Evolutionary conservation across 1,140 invertebrate species (phyloP), one percentile per base, ranked within the genome.

Genomic region (Drosophila melanica): DNA sequence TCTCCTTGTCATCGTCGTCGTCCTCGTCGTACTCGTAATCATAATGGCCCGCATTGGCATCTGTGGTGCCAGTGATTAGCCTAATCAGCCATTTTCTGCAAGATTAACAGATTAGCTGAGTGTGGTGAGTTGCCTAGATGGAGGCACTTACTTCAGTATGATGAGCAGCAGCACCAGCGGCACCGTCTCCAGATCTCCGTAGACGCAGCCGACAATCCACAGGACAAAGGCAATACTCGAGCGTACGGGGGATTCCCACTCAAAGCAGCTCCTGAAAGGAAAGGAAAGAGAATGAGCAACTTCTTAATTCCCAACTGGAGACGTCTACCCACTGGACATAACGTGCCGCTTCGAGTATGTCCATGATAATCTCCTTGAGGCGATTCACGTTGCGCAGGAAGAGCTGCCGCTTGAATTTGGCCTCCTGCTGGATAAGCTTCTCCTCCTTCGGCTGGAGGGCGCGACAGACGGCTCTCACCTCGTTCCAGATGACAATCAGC

Each of bases 371-470:
- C 35, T 95, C 95, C 92, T 98, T 98, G 14, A 99, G 94, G 64
- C 98, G 94, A 92, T 98, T 96, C 1, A 99, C 98, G 92, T 99
- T 99, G 23, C 96, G 94, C 39, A 99, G 95, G 91, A 99, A 99
- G 47, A 98, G 94, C 90, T 98, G 96, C 66, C 98, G 93, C 92
- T 99, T 99, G 92, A 99, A 99, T 92, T 99, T 99, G 3, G 96
- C 94, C 90, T 99, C 98, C 66, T 96, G 95, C 84, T 98, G 95
- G 95, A 99, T 98, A 79, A 97, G 98, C 92, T 99, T 99, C 45
- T 96, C 96, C 92, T 99, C 98, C 86, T 96, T 97, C 3, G 99
- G 99, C 93, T 99, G 99, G 16, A 99, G 93, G 0, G 97, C 99
- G 78, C 98, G 93, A 41, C 99, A 94, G 45, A 96, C 96, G 16